Base-by-base conservation (phyloP, 2,113 vertebrate genomes). In the Coregonus clupeaformis region DNA sequence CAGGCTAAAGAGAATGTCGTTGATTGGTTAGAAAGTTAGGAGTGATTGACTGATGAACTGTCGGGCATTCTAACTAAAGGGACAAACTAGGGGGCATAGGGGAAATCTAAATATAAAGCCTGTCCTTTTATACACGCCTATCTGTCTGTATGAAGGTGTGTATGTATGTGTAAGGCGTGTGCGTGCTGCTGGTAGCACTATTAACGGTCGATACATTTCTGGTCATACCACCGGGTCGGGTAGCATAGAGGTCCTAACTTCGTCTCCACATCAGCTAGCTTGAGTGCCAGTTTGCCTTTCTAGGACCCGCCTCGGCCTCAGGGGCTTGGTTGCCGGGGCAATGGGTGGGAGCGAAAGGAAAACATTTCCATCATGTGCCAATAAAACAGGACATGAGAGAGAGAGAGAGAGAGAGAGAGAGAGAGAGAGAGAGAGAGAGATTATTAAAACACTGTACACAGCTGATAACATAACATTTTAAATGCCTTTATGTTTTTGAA, bases 291-390 rank as follows among this genome's bases (percentile, higher is more conserved):
- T 22, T 45, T 24, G 62, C 62, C 62, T 60, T 60, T 16, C n/a
- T 29, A 27, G 25, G 24, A 62, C 57, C 55, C 49, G 14, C 57
- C 27, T 62, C 55, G 3, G 18, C 27, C 27, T 24, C 24, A 4
- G 72, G n/a, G 76, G 68, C 42, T 52, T 59, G 62, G 72, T 78
- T 86, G 66, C 85, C 81, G 77, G 71, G 77, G 87, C 77, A 82
- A 87, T 71, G 20, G 52, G 16, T 29, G 6, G 75, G 52, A 57
- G 64, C 68, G 60, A 67, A 80, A 76, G 68, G 57, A 71, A 80
- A 80, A 76, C 45, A 71, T 75, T 80, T 80, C 68, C 73, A 78
- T 80, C 57, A 77, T 24, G 73, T 60, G n/a, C 62, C 65, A 81
- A 79, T 73, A 79, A 79, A 79, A 79, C 30, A 27, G 32, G 36